A percentile compares a stretch with the other conserved stretches of the same genome.
Evolutionary conservation across 2,113 vertebrate genomes (phyloP).

Genomic region (Solenodon paradoxus): DNA sequence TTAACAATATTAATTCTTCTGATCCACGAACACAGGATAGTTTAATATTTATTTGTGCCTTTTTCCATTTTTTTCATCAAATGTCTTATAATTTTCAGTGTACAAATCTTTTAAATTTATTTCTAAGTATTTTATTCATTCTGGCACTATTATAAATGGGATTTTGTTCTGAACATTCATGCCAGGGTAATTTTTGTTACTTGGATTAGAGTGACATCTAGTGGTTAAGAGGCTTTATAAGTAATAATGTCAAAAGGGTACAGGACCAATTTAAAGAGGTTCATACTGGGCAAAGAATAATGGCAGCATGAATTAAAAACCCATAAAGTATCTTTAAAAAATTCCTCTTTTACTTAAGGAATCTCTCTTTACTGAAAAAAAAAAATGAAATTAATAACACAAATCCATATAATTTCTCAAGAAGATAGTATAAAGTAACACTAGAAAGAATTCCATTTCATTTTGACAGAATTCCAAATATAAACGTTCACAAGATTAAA

Average conservation of each 20-base stretch:
- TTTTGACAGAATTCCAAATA: not conserved
- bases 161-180: not conserved
- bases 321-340: not conserved
- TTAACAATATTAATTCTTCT: not conserved
- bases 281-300: not conserved
- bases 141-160: not conserved
- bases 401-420: not conserved
- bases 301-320: not conserved
- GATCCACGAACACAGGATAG: not conserved
- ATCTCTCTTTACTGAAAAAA: not conserved
- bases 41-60: not conserved
- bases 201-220: constrained; percentile 75
- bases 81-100: not conserved
- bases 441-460: not conserved
- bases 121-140: not conserved
- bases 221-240: constrained; percentile 58
- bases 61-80: not conserved
- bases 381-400: not conserved
- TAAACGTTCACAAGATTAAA: not conserved
- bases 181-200: not conserved
- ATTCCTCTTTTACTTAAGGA: not conserved
- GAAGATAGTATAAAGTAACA: not conserved
- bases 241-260: not conserved
- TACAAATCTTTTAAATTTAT: not conserved
- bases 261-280: not conserved